Base-by-base conservation (phyloP, 2,113 vertebrate species). In the Etheostoma spectabile region DNA sequence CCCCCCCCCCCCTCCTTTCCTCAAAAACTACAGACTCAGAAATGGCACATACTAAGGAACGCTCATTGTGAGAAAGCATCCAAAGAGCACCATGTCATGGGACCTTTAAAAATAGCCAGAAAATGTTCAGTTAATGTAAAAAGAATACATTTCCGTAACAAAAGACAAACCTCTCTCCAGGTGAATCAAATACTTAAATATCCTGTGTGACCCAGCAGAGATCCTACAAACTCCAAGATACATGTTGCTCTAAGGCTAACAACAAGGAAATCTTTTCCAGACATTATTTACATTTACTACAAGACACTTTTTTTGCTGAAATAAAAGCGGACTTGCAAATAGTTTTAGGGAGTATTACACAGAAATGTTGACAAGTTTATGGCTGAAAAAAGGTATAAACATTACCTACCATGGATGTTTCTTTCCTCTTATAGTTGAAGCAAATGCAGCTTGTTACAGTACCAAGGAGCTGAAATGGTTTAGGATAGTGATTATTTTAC, bases 141-240 rank as follows among this genome's bases (percentile, higher is more conserved):
- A 57, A 53, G 22, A 49, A 8, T 56, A 48, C 66, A 48, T 63
- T 78, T 87, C 21, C 6, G 12, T 85, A 71, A 71, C 69, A 68
- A 67, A 81, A 86, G 84, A 86, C 86, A 82, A 89, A 81, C 86
- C 83, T 89, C 57, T 79, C 55, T 88, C 52, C 66, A 79, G 90
- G 88, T 90, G 88, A 90, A 84, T 76, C 7, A 55, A 87, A 53
- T 65, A 16, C 56, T 77, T 35, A 56, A 30, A 42, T 56, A 46
- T 53, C 57, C 18, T 68, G 35, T 55, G 35, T 61, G 77, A 83
- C 46, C 67, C 24, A 33, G 57, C 24, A 59, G 14, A 84, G 68
- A 57, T 79, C 35, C 49, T 42, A 65, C 35, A 64, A 51, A 55
- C 67, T 86, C 69, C 64, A 15, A 53, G 45, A 60, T 3, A 59